These are phyloP conservation scores for Eufriesea mexicana DNA, from an alignment of 1,140 invertebrate species.

Conservation along the genomic window DNA sequence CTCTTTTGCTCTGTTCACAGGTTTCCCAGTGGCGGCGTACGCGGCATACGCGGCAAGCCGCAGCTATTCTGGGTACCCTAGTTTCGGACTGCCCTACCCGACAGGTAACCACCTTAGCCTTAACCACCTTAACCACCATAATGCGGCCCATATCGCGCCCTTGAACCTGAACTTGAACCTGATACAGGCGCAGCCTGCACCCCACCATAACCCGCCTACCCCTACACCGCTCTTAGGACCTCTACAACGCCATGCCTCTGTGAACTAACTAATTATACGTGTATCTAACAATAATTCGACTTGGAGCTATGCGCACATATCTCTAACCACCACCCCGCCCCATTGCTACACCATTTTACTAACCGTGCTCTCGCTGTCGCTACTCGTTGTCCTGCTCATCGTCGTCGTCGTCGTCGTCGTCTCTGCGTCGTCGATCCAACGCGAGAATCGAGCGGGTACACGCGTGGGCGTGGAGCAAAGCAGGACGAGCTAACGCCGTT, in stretches of 20 bases:
- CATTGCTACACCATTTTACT: slow-evolving; percentile 71
- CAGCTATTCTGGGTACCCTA: slow-evolving; percentile 97
- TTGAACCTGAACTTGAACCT: slow-evolving; percentile 81
- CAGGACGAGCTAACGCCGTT: not conserved
- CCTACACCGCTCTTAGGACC: slow-evolving; percentile 84
- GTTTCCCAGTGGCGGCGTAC: slow-evolving; percentile 95
- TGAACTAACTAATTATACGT: slow-evolving; percentile 84
- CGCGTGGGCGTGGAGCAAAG: not conserved
- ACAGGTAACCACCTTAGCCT: slow-evolving; percentile 93
- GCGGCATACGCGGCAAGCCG: slow-evolving; percentile 96
- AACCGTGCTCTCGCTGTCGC: slow-evolving; percentile 66
- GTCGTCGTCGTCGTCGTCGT: not conserved
- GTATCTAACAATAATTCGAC: slow-evolving; percentile 45
- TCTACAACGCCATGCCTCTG: slow-evolving; percentile 91
- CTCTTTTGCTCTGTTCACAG: slow-evolving; percentile 85
- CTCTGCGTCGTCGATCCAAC: not conserved
- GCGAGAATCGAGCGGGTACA: slow-evolving; percentile 5
- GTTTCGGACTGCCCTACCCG: slow-evolving; percentile 97
- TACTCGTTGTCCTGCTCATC: slow-evolving; percentile 37
- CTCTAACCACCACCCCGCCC: slow-evolving; percentile 54
- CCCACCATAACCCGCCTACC: slow-evolving; percentile 81
- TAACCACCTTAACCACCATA: slow-evolving; percentile 83
- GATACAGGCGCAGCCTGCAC: slow-evolving; percentile 80
- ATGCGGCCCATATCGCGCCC: slow-evolving; percentile 80
- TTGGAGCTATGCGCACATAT: slow-evolving; percentile 73